phyloP scores from a whole-genome alignment of 92 coral and sea anemone genomes.

The Plumapathes pennacea region DNA sequence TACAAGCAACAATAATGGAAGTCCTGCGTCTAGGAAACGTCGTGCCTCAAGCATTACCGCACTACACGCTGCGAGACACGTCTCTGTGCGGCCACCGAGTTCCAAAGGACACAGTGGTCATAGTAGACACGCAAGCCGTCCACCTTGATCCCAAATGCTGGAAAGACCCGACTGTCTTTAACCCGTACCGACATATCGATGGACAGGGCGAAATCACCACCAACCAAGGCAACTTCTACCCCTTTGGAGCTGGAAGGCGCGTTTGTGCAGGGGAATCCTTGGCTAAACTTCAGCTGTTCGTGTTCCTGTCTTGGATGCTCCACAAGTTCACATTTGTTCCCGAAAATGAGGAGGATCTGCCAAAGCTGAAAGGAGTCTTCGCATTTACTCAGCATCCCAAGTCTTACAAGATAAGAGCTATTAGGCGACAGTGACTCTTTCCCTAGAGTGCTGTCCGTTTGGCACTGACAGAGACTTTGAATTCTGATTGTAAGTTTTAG shows the following conservation, averaged over 20 bases:
- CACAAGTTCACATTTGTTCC: slow-evolving; percentile 41
- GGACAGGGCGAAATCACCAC: slow-evolving; percentile 1
- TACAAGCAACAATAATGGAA: slow-evolving; percentile 60
- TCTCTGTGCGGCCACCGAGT: slow-evolving; percentile 46
- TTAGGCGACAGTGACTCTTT: slow-evolving; percentile 15
- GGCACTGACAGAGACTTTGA: too few relatives aligned
- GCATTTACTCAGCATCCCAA: slow-evolving; percentile 51
- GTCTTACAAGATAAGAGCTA: slow-evolving; percentile 44
- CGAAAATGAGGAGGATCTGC: slow-evolving; percentile 23
- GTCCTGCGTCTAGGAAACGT: slow-evolving; percentile 55
- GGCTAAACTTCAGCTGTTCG: slow-evolving; percentile 56
- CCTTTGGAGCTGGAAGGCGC: slow-evolving; percentile 65
- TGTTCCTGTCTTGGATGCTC: slow-evolving; percentile 45
- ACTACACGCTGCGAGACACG: slow-evolving; percentile 31
- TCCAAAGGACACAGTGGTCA: slow-evolving; percentile 47
- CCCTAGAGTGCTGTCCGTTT: too few relatives aligned
- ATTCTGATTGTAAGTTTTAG: too few relatives aligned
- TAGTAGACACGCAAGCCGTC: slow-evolving; percentile 44
- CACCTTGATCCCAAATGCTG: slow-evolving; percentile 59
- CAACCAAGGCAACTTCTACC: slow-evolving; percentile 20
- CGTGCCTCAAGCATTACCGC: slow-evolving; percentile 42
- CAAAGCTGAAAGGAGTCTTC: slow-evolving; percentile 32
- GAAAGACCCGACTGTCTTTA: slow-evolving; percentile 47
- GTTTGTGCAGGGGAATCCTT: slow-evolving; percentile 59
- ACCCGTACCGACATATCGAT: slow-evolving; percentile 60